Conservation (phyloP, 2,113 vertebrate genomes). For the Gymnocephalus cernua region DNA sequence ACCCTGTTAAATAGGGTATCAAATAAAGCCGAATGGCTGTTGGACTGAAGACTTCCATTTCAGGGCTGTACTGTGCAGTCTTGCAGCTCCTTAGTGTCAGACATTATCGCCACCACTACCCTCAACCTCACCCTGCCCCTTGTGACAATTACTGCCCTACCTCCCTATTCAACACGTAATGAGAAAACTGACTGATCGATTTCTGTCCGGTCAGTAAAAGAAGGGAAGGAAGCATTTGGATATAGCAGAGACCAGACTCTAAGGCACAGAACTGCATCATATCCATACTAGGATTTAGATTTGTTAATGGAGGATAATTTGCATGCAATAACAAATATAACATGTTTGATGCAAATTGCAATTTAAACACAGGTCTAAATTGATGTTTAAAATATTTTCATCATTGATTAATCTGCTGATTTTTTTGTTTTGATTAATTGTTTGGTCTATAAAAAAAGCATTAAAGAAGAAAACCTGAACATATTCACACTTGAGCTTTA, state of each 20-base stretch:
- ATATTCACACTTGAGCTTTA: background rate
- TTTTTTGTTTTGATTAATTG: background rate
- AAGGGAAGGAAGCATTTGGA: slow-evolving; percentile 60
- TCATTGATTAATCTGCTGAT: slow-evolving; percentile 10
- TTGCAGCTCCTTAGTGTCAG: slow-evolving; percentile 75
- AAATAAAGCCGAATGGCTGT: slow-evolving; percentile 71
- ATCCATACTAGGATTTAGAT: slow-evolving; percentile 15
- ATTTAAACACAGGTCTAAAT: background rate
- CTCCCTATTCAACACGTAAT: slow-evolving; percentile 83
- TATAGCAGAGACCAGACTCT: slow-evolving; percentile 44
- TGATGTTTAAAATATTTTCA: slow-evolving; percentile 1
- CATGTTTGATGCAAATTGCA: background rate
- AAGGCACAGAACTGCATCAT: slow-evolving; percentile 58
- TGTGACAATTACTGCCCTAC: slow-evolving; percentile 83
- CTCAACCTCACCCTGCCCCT: slow-evolving; percentile 82
- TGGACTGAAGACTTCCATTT: slow-evolving; percentile 71
- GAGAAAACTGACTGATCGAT: slow-evolving; percentile 86
- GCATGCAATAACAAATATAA: background rate
- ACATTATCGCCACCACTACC: slow-evolving; percentile 78
- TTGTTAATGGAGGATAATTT: slow-evolving; percentile 3
- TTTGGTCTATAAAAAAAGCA: background rate
- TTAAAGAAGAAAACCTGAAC: background rate
- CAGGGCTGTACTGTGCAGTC: slow-evolving; percentile 69
- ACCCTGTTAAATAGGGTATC: slow-evolving; percentile 71
- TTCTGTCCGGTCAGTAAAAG: slow-evolving; percentile 79